Base-by-base conservation (phyloP, 1,140 invertebrate species). In the Leptinotarsa texana region DNA sequence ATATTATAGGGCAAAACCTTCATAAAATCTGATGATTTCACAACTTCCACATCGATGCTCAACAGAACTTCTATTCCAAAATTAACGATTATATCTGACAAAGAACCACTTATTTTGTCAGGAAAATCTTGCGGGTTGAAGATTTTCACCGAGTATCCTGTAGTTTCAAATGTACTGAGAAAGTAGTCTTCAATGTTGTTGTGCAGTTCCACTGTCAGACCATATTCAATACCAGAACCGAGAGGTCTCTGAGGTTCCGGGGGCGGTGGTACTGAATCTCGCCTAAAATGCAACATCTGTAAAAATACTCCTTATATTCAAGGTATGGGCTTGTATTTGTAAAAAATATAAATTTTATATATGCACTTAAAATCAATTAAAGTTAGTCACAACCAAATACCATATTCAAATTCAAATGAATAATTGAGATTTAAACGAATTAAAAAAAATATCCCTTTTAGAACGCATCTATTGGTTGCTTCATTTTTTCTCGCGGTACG, bases 71-170 rank as follows among this genome's bases (percentile, higher is more conserved):
- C 77, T 1, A 57, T 47, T 11, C 78, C 75, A 6, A 79, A 51
- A 18, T 77, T 61, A 3, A 82, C 77, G 17, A 83, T 75, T 57
- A 75, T 75, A 66, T 84, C 80, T 11, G 79, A 78, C 13, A 85
- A 72, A 17, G 76, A 74, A 11, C 84, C 84, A 61, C 79, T 83
- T 4, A 75, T 62, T 13, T 77, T 82, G 74, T 88, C 88, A 1
- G 87, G 86, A 80, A 83, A 88, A 80, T 88, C 86, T n/a, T 72
- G 48, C 2, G 87, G 82, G 65, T 62, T 48, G 68, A 79, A 78
- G 21, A 73, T 63, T 62, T 76, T 73, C 17, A 78, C 22, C 42
- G 73, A 15, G 18, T 22, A 57, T 17, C 79, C 79, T 51, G 33
- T 74, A 24, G 77, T 78, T 13, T 74, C 75, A 4, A 78, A 22